These are phyloP conservation scores for Sitophilus oryzae DNA, from an alignment of 1,140 invertebrate species.

Conservation along the genomic window DNA sequence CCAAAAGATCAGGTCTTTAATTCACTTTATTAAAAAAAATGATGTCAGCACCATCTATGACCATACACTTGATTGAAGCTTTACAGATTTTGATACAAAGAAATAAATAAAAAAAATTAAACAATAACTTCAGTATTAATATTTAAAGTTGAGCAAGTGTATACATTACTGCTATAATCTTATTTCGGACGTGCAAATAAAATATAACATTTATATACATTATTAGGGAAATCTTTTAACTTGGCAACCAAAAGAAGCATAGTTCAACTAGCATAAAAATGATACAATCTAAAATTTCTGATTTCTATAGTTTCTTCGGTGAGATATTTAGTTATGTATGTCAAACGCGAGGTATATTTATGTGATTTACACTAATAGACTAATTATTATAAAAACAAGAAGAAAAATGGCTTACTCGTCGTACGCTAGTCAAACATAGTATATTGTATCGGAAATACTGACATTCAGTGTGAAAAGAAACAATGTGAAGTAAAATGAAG, in stretches of 20 bases:
- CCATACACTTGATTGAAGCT: slow-evolving; percentile 40
- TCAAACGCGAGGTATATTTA: too few species aligned
- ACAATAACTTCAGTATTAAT: slow-evolving; percentile 34
- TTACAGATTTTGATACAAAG: slow-evolving; percentile 32
- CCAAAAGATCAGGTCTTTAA: slow-evolving; percentile 16
- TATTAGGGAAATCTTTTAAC: slow-evolving; percentile 18
- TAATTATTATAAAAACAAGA: not conserved
- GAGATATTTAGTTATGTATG: too few species aligned
- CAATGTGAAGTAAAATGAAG: slow-evolving; percentile 8
- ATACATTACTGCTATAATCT: slow-evolving; percentile 36
- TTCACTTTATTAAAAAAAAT: slow-evolving; percentile 30
- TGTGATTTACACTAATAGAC: too few species aligned
- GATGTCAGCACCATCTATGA: slow-evolving; percentile 40
- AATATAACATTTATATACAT: slow-evolving; percentile 38
- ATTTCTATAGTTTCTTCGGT: too few species aligned
- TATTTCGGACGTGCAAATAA: slow-evolving; percentile 27
- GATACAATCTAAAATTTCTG: not conserved
- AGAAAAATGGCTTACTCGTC: not conserved
- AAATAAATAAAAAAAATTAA: slow-evolving; percentile 37
- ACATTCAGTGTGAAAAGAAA: too few species aligned
- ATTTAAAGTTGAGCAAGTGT: slow-evolving; percentile 41
- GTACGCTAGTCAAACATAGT: not conserved
- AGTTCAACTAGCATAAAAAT: not conserved
- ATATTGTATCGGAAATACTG: too few species aligned
- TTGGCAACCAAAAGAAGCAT: slow-evolving; percentile 5